Conservation (phyloP, 2,113 vertebrate species). For the Daphoenositta chrysoptera region DNA sequence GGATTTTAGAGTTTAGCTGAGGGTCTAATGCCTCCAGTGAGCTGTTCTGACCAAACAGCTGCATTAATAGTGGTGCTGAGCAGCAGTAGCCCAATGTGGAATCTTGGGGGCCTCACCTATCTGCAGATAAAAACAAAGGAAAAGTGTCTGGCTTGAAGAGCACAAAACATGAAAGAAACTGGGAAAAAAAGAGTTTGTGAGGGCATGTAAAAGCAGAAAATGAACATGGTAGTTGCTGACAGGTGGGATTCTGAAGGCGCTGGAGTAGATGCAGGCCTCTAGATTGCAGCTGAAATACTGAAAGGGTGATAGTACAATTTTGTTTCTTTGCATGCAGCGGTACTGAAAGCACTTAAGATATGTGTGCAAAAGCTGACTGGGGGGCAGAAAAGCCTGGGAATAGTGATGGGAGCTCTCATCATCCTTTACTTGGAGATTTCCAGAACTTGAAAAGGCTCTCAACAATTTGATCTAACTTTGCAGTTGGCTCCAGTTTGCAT, state of each 20-base stretch:
- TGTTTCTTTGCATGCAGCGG: not conserved
- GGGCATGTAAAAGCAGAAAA: not conserved
- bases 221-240: not conserved
- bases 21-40: not conserved
- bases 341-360: not conserved
- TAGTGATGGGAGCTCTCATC: not conserved
- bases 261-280: not conserved
- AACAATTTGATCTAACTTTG: not conserved
- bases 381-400: not conserved
- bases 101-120: not conserved
- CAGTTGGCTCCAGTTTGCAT: not conserved
- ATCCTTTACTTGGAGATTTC: not conserved
- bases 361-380: not conserved
- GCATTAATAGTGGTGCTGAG: not conserved
- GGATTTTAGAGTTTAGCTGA: not conserved
- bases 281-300: not conserved
- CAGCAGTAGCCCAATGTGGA: not conserved
- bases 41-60: not conserved
- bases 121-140: not conserved
- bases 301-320: not conserved
- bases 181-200: not conserved
- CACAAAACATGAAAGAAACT: not conserved
- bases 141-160: not conserved
- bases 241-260: not conserved
- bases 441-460: not conserved